Evolutionary conservation across 2,113 vertebrate species (phyloP), one percentile per base, ranked within the genome.

Genomic region (Bagarius yarrelli): DNA sequence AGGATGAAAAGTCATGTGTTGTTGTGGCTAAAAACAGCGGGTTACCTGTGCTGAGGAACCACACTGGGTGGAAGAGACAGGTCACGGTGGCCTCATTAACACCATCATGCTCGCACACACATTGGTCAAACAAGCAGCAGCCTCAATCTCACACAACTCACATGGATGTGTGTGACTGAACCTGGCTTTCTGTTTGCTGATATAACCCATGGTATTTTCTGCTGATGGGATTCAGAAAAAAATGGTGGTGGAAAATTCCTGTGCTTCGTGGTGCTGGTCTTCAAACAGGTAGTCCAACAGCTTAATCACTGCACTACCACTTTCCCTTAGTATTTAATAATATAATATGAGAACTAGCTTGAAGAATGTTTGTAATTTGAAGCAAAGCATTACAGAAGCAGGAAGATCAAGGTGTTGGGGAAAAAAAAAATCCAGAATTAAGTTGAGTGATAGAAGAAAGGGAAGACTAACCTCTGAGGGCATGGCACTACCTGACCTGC

Each of bases 1-100:
- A 87, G 86, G 80, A 86, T 78, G 88, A 81, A 53, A 82, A 86
- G 63, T 27, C 9, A 56, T 76, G 77, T 88, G 40, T 16, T 47
- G 23, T 25, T 14, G 64, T 44, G 27, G 69, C 15, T 27, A 56
- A 74, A 79, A 72, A 81, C 87, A 88, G 88, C 85, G 86, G 85
- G 86, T 74, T 83, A 80, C 81, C 86, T 83, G 86, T 81, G 87
- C 84, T 79, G 81, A 80, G 63, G 79, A 88, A 81, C 78, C 78
- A 84, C 83, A 84, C 84, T 60, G 83, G 78, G 36, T 70, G 66
- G 78, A 78, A 25, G 67, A 82, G 71, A 71, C 76, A 72, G 66
- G 83, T 82, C 83, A 82, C 80, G 70, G 57, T 79, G 63, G 84
- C 81, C 84, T 81, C 84, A 83, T 81, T 78, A 81, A 76, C 84